Evolutionary conservation across 2,797 vertebrate genomes (phyloP).

Genomic region (Galaxias olidus): DNA sequence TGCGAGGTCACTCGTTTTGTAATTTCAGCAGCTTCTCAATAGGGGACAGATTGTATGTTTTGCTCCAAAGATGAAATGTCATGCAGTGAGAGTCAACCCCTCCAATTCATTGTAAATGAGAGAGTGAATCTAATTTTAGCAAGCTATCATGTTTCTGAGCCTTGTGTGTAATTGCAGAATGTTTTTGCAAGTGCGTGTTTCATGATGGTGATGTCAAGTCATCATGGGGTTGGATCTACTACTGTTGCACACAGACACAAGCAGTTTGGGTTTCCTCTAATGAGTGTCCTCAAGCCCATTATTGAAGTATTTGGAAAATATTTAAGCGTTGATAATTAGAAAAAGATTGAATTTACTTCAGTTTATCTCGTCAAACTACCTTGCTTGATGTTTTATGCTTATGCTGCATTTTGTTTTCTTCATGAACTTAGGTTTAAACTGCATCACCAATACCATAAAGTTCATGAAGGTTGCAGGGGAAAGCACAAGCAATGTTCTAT

Average conservation of each 20-base stretch:
- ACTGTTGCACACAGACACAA: background rate
- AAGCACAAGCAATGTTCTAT: slow-evolving; percentile 15
- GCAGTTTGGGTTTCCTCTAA: background rate
- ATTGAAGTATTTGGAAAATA: background rate
- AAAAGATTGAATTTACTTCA: slow-evolving; percentile 5
- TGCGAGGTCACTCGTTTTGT: slow-evolving; percentile 6
- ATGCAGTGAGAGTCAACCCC: background rate
- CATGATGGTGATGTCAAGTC: background rate
- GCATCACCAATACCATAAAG: slow-evolving; percentile 3
- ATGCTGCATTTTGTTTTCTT: slow-evolving; percentile 21
- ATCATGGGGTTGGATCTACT: too few relatives aligned
- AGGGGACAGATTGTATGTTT: slow-evolving; percentile 25
- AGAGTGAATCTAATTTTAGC: background rate
- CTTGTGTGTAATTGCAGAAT: slow-evolving; percentile 5
- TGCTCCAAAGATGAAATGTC: slow-evolving; percentile 42
- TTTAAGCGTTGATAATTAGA: slow-evolving; percentile 1
- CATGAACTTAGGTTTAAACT: slow-evolving; percentile 13
- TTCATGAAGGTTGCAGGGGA: slow-evolving; percentile 3
- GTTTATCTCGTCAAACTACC: slow-evolving; percentile 10
- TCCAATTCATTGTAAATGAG: slow-evolving; percentile 23
- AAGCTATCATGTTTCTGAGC: background rate
- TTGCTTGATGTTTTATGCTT: slow-evolving; percentile 17
- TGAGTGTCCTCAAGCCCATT: background rate
- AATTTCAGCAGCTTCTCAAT: slow-evolving; percentile 25
- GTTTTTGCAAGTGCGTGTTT: background rate